These are phyloP conservation scores for Silurus asotus DNA, from an alignment of 2,113 vertebrate genomes.

Conservation along the genomic window DNA sequence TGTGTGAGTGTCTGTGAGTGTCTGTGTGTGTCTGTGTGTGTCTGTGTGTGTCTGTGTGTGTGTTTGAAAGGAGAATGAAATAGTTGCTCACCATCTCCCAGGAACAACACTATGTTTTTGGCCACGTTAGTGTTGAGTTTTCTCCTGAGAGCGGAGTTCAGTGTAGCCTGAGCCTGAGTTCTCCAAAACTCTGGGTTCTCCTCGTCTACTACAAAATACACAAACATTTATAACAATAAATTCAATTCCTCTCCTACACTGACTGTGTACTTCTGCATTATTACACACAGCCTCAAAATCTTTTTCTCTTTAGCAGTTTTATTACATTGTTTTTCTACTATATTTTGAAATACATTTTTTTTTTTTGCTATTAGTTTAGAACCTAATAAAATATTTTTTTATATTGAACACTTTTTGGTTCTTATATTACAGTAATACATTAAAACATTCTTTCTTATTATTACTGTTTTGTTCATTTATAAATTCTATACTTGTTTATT, in stretches of 20 bases:
- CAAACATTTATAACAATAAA: background rate
- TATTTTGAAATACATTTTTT: background rate
- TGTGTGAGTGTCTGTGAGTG: too few relatives aligned
- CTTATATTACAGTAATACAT: background rate
- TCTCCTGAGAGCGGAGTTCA: conserved; percentile 63
- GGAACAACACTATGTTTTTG: conserved; percentile 75
- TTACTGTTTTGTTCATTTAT: background rate
- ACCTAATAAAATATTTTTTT: background rate
- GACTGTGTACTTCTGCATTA: background rate
- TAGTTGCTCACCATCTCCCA: conserved; percentile 72
- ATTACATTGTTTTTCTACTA: background rate
- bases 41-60: too few relatives aligned
- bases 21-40: too few relatives aligned
- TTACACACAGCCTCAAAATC: background rate
- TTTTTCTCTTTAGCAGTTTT: background rate
- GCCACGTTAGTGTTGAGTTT: conserved; percentile 73
- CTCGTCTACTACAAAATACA: conserved; percentile 65
- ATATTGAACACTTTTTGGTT: background rate
- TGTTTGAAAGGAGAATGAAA: too few relatives aligned
- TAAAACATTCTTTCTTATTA: background rate
- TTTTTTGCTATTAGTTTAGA: background rate
- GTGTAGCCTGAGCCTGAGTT: conserved; percentile 61
- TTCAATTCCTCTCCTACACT: background rate
- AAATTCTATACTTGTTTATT: background rate
- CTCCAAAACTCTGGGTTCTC: conserved; percentile 77